Percentiles rank a stretch among this genome's conserved stretches.
phyloP scores from a whole-genome alignment of 1,140 invertebrate genomes.

The Lepidurus arcticus region DNA sequence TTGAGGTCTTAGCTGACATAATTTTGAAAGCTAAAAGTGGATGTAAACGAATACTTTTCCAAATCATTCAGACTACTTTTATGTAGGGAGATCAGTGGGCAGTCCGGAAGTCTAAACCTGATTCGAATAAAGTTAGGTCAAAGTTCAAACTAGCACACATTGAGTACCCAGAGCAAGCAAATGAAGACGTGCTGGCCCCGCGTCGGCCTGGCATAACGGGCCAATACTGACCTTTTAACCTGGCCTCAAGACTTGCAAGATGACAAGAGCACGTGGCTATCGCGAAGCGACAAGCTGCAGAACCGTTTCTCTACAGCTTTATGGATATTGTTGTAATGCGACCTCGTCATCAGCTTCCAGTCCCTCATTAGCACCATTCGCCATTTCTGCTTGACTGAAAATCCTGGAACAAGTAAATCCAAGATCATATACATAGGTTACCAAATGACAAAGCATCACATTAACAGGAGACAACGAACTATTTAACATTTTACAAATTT shows the following conservation, averaged over 20 bases:
- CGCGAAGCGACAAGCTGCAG: constrained; percentile 4
- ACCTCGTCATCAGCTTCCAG: not conserved
- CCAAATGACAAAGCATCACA: not conserved
- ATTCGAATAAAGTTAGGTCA: not conserved
- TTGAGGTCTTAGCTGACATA: too few relatives aligned
- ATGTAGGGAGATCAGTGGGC: not conserved
- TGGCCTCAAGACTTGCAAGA: not conserved
- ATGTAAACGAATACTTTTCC: too few relatives aligned
- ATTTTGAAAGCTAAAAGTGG: too few relatives aligned
- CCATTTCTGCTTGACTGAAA: not conserved
- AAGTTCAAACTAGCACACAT: not conserved
- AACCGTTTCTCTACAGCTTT: not conserved
- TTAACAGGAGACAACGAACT: not conserved
- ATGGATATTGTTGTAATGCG: not conserved
- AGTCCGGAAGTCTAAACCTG: not conserved
- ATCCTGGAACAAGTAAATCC: not conserved
- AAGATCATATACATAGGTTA: not conserved
- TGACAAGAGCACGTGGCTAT: not conserved
- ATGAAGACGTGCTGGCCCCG: not conserved
- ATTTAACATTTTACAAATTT: not conserved
- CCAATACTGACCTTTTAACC: not conserved
- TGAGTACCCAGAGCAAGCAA: not conserved
- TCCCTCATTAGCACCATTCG: not conserved
- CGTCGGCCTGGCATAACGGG: not conserved
- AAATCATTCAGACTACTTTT: too few relatives aligned